Conservation (phyloP, 2,888 invertebrate species). For the Ormyrus thymus region DNA sequence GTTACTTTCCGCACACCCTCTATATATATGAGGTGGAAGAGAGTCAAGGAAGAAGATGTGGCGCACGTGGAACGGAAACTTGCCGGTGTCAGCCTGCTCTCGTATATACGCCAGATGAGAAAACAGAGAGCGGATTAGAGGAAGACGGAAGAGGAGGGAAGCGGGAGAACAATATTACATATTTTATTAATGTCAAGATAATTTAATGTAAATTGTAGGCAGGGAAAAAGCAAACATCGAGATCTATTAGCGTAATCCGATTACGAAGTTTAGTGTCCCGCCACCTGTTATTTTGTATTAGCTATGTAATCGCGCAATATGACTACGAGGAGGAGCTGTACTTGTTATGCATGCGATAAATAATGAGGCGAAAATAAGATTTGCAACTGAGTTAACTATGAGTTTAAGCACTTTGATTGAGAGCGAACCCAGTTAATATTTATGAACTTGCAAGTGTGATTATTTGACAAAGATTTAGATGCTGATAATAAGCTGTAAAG, state of each 20-base stretch:
- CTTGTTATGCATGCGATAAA: too few species aligned
- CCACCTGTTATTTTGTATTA: conserved; percentile 30
- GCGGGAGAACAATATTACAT: conserved; percentile 36
- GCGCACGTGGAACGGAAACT: conserved; percentile 49
- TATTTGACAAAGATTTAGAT: too few species aligned
- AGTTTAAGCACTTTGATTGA: too few species aligned
- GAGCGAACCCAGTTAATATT: too few species aligned
- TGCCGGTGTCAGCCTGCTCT: conserved; percentile 39
- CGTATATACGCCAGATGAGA: conserved; percentile 36
- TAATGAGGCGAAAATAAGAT: too few species aligned
- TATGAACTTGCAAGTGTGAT: too few species aligned
- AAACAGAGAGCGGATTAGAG: conserved; percentile 27
- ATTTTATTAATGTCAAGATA: conserved; percentile 31
- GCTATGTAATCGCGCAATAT: neutral
- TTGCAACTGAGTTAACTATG: too few species aligned
- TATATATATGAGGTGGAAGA: neutral
- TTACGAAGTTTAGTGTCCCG: conserved; percentile 21
- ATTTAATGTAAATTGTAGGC: conserved; percentile 29
- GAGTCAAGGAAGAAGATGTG: conserved; percentile 21
- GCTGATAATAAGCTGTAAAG: too few species aligned
- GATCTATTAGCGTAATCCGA: conserved; percentile 37
- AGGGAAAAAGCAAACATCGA: conserved; percentile 11
- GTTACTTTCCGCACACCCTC: neutral
- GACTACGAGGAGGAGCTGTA: too few species aligned
- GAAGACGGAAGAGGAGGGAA: conserved; percentile 22